Conservation (phyloP, 2,797 vertebrate species). For the Diplodus puntazzo region DNA sequence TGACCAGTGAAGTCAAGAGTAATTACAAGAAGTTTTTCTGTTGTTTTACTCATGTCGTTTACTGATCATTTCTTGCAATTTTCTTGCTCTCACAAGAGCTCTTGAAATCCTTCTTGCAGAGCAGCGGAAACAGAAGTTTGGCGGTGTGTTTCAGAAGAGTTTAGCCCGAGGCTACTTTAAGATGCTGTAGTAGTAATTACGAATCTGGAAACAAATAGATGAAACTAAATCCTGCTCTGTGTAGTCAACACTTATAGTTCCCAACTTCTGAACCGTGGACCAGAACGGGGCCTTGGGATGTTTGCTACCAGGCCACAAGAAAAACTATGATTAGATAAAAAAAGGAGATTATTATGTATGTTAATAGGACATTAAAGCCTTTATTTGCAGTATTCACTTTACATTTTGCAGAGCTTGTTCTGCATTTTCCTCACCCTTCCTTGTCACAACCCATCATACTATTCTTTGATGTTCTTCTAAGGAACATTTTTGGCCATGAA, state of each 20-base stretch:
- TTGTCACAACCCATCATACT: not conserved
- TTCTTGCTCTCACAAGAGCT: conserved; percentile 15
- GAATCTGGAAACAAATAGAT: not conserved
- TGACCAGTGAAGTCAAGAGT: not conserved
- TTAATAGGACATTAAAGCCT: not conserved
- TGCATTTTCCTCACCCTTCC: conserved; percentile 4
- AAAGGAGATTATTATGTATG: not conserved
- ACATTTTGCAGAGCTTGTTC: conserved; percentile 22
- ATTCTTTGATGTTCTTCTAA: not conserved
- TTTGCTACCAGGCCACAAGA: not conserved
- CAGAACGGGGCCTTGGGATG: not conserved
- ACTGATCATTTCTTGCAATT: conserved; percentile 1
- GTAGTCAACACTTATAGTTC: not conserved
- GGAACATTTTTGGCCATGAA: not conserved
- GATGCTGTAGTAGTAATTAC: conserved; percentile 3
- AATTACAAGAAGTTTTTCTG: not conserved
- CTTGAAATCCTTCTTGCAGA: not conserved
- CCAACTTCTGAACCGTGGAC: not conserved
- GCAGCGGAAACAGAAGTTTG: conserved; percentile 8
- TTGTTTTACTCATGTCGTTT: conserved; percentile 15
- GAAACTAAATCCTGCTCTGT: not conserved
- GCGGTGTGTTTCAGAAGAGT: not conserved
- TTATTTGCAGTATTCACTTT: conserved; percentile 1
- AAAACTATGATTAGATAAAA: not conserved
- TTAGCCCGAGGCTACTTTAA: not conserved